These are phyloP conservation scores for Loriculus beryllinus DNA, from an alignment of 2,797 vertebrate species.

Conservation along the genomic window DNA sequence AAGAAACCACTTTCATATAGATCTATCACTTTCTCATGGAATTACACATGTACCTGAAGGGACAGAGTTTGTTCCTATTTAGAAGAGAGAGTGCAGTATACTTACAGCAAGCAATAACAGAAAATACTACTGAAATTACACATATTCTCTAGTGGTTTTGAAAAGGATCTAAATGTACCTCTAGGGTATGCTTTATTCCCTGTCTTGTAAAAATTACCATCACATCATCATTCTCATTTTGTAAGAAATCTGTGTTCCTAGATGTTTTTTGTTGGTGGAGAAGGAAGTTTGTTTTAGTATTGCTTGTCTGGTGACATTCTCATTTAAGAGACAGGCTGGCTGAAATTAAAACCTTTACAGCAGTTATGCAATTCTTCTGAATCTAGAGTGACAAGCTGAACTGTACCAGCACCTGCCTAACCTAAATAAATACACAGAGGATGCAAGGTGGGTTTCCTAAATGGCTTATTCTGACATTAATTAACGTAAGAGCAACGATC, in stretches of 20 bases:
- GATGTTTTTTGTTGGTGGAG: not conserved
- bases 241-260: not conserved
- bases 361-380: not conserved
- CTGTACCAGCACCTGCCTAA: not conserved
- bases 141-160: not conserved
- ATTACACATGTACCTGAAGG: not conserved
- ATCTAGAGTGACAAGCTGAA: not conserved
- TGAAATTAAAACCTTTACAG: not conserved
- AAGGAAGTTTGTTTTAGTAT: not conserved
- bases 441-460: not conserved
- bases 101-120: not conserved
- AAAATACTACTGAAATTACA: slow-evolving; percentile 2
- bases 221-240: not conserved
- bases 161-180: not conserved
- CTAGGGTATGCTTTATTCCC: not conserved
- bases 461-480: not conserved
- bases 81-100: not conserved
- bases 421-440: not conserved
- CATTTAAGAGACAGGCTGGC: not conserved
- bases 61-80: slow-evolving; percentile 18
- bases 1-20: not conserved
- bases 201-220: not conserved
- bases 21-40: not conserved
- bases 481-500: not conserved
- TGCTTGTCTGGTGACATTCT: not conserved